A percentile compares a stretch with the other conserved stretches of the same genome.
These are phyloP conservation scores for Nothoprocta perdicaria DNA, from an alignment of 2,113 vertebrate genomes.

Conservation along the genomic window DNA sequence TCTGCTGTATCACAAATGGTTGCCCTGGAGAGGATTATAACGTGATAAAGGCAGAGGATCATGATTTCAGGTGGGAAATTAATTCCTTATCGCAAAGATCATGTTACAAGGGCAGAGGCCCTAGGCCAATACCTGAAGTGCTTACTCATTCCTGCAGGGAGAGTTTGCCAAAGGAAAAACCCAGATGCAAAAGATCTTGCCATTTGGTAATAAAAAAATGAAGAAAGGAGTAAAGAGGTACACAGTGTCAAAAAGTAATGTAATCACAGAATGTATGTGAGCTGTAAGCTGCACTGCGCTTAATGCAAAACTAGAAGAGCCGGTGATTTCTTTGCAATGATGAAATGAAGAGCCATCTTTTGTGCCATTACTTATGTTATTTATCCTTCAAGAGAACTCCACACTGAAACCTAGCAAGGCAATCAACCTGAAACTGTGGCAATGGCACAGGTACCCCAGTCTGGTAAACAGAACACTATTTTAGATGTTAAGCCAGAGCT, in stretches of 20 bases:
- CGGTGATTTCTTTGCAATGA: neutral
- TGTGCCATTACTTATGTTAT: neutral
- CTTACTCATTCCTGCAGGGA: conserved; percentile 35
- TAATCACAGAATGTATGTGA: neutral
- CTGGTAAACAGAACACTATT: neutral
- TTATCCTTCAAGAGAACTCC: neutral
- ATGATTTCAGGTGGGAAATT: conserved; percentile 58
- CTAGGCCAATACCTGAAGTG: conserved; percentile 14
- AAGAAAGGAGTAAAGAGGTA: neutral
- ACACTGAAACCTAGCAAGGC: neutral
- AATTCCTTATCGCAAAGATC: conserved; percentile 23
- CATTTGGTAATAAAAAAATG: neutral
- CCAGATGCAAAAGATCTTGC: neutral
- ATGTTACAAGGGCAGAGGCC: neutral
- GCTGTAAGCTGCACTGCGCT: neutral
- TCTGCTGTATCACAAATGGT: conserved; percentile 45
- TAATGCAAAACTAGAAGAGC: neutral
- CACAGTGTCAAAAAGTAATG: neutral
- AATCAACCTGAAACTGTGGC: neutral
- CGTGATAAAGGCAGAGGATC: conserved; percentile 39
- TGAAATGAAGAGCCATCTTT: neutral
- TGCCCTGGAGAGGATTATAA: conserved; percentile 60
- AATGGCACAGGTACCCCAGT: neutral
- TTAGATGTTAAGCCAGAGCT: neutral
- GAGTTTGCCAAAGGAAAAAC: neutral